phyloP scores from a whole-genome alignment of 2,113 vertebrate genomes.

The Seriola quinqueradiata region DNA sequence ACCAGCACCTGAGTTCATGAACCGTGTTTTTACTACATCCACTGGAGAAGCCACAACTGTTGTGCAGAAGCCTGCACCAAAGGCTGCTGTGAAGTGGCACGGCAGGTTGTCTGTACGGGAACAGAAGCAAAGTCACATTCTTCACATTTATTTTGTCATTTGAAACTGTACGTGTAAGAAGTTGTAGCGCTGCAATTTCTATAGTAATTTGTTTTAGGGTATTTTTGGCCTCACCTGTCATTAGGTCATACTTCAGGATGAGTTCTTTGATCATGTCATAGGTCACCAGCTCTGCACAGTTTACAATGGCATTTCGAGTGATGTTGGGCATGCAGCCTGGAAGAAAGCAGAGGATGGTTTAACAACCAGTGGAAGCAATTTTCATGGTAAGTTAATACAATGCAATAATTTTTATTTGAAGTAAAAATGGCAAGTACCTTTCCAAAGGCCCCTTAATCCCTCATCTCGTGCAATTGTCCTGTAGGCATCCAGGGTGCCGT shows the following conservation, averaged over 20 bases:
- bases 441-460: constrained; percentile 91
- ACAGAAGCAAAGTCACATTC: background rate
- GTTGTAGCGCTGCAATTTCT: background rate
- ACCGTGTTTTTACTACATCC: constrained; percentile 96
- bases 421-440: constrained; percentile 79
- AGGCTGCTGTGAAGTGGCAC: constrained; percentile 95
- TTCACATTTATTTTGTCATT: background rate
- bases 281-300: constrained; percentile 96
- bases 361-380: background rate
- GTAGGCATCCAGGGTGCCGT: constrained; percentile 90
- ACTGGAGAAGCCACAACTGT: constrained; percentile 94
- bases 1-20: constrained; percentile 91
- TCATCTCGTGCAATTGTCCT: constrained; percentile 90
- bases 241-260: constrained; percentile 88
- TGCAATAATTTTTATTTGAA: background rate
- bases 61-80: constrained; percentile 94
- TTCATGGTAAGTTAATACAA: background rate
- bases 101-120: constrained; percentile 89
- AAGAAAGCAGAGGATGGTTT: constrained; percentile 27
- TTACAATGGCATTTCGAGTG: constrained; percentile 93
- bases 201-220: background rate
- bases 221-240: constrained; percentile 88
- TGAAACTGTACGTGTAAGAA: background rate
- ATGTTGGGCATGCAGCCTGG: constrained; percentile 94
- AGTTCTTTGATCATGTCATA: constrained; percentile 95